Evolutionary conservation across 2,113 vertebrate genomes (phyloP).

Genomic region (Harpagus bidentatus): DNA sequence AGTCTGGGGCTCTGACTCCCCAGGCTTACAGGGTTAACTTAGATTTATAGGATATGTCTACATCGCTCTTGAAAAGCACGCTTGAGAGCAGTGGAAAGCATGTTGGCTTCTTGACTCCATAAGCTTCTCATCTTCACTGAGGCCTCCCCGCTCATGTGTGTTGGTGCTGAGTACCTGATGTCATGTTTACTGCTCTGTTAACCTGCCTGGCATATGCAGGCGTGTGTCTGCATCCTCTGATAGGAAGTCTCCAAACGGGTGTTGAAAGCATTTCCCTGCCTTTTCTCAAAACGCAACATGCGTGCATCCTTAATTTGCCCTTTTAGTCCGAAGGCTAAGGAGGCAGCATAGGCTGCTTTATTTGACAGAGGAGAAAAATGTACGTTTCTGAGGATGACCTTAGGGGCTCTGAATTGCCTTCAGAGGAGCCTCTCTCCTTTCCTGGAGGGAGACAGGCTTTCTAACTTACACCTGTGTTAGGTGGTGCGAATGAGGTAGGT

Average conservation of each 20-base stretch:
- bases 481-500: not conserved
- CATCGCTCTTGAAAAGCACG: not conserved
- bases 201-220: not conserved
- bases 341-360: not conserved
- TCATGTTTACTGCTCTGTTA: not conserved
- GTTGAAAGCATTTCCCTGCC: not conserved
- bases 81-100: not conserved
- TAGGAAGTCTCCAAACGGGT: not conserved
- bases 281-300: not conserved
- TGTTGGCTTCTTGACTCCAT: not conserved
- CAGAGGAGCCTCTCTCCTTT: not conserved
- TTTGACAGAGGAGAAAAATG: not conserved
- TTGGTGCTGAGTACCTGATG: conserved; percentile 22
- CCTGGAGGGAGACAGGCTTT: not conserved
- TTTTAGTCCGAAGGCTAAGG: not conserved
- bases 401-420: not conserved
- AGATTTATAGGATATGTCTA: conserved; percentile 33
- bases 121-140: not conserved
- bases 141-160: not conserved
- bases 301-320: not conserved
- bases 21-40: conserved; percentile 23
- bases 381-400: not conserved
- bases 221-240: not conserved
- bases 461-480: not conserved
- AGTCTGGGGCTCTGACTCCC: not conserved